These are phyloP conservation scores for Takifugu ocellatus DNA, from an alignment of 2,797 vertebrate genomes.

Conservation along the genomic window DNA sequence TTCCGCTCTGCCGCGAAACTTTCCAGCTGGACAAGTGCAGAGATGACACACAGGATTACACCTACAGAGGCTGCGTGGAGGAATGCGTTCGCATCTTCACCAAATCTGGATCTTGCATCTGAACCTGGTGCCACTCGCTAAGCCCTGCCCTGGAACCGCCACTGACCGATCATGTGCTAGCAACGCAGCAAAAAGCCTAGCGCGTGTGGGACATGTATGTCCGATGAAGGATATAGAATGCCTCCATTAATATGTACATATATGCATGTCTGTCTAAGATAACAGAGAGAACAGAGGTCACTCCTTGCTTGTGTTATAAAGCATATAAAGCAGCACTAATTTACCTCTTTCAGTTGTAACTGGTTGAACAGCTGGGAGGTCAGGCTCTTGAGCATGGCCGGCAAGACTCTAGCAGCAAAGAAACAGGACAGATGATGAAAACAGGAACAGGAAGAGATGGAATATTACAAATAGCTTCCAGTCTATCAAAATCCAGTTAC, in stretches of 20 bases:
- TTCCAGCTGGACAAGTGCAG: conserved; percentile 69
- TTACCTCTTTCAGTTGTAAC: conserved; percentile 87
- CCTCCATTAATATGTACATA: too few species aligned
- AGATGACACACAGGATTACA: conserved; percentile 11
- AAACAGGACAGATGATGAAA: not conserved
- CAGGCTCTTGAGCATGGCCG: conserved; percentile 71
- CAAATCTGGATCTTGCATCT: not conserved
- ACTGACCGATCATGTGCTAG: too few species aligned
- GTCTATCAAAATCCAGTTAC: not conserved
- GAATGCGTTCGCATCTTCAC: too few species aligned
- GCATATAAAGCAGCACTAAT: not conserved
- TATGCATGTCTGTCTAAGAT: too few species aligned
- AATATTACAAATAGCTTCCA: conserved; percentile 4
- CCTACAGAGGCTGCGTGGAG: not conserved
- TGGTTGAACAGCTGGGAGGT: conserved; percentile 80
- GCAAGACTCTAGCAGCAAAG: conserved; percentile 61
- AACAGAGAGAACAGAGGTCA: too few species aligned
- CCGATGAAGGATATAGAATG: too few species aligned
- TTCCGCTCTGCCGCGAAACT: conserved; percentile 66
- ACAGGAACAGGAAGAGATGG: not conserved
- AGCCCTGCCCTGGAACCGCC: too few species aligned
- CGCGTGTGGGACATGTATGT: too few species aligned
- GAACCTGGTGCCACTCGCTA: too few species aligned
- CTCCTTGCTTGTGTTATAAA: too few species aligned
- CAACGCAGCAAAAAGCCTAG: too few species aligned